Percentiles rank a stretch among this genome's conserved stretches.
Conservation (phyloP, 2,888 invertebrate genomes). For the Ophion ventricosus region DNA sequence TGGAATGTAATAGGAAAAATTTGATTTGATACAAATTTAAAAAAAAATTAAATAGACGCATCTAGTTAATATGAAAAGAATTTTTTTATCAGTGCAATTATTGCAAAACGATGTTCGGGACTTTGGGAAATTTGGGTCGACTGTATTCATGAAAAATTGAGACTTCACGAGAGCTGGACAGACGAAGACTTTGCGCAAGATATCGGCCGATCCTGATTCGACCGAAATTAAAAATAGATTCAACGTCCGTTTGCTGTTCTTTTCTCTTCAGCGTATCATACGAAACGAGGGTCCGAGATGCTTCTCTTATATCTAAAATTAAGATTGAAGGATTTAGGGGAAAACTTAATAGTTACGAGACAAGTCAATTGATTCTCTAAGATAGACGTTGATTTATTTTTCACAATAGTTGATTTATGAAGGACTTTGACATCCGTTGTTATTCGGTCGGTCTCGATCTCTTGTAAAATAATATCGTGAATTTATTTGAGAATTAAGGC, state of each 20-base stretch:
- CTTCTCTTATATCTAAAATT: too few species aligned
- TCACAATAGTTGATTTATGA: neutral
- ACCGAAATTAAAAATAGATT: slow-evolving; percentile 8
- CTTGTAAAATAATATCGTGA: neutral
- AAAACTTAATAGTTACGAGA: too few species aligned
- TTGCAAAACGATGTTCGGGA: neutral
- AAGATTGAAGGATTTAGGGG: too few species aligned
- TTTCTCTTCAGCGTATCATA: neutral
- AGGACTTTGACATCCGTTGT: neutral
- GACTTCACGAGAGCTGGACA: slow-evolving; percentile 12
- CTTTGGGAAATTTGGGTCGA: neutral
- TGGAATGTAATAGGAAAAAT: too few species aligned
- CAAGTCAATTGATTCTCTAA: too few species aligned
- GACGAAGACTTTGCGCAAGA: neutral
- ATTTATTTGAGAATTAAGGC: neutral
- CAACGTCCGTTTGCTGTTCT: neutral
- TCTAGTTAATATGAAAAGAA: too few species aligned
- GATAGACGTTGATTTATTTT: too few species aligned
- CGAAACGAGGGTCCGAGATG: too few species aligned
- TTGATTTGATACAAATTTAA: too few species aligned
- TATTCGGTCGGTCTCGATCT: neutral
- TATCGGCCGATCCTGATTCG: neutral
- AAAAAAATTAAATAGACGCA: too few species aligned
- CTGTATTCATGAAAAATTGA: slow-evolving; percentile 4
- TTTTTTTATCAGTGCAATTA: too few species aligned